phyloP scores from a whole-genome alignment of 2,113 vertebrate genomes.

The Cyprinodon variegatus region DNA sequence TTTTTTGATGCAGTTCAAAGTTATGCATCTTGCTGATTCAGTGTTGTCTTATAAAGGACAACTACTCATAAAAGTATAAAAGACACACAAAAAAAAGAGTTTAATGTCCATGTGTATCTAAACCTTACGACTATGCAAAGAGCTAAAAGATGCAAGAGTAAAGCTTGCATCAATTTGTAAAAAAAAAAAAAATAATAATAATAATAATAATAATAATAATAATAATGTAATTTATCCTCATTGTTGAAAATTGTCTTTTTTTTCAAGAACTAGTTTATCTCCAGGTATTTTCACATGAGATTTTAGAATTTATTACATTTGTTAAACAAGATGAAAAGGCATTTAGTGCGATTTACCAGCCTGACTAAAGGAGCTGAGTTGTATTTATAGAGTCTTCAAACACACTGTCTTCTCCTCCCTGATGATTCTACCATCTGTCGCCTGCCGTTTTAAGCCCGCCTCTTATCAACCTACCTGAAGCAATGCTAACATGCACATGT shows the following conservation, averaged over 20 bases:
- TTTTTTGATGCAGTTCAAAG: too few species aligned
- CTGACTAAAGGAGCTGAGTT: background rate
- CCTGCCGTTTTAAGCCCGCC: conserved; percentile 22
- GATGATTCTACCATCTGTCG: conserved; percentile 27
- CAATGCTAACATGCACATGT: conserved; percentile 11
- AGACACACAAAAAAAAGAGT: too few species aligned
- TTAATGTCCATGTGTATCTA: too few species aligned
- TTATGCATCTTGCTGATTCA: background rate
- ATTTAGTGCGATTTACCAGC: background rate
- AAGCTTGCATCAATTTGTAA: too few species aligned
- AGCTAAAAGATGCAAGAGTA: too few species aligned
- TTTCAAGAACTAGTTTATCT: background rate
- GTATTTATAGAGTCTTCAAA: background rate
- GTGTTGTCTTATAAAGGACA: too few species aligned
- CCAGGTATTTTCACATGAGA: background rate
- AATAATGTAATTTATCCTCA: background rate
- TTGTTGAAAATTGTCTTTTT: background rate
- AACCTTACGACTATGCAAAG: too few species aligned
- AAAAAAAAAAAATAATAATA: too few species aligned
- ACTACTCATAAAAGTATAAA: background rate
- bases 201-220: background rate
- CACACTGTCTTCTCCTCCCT: background rate
- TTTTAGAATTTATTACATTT: background rate
- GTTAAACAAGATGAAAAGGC: background rate
- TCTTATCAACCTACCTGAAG: conserved; percentile 8